Evolutionary conservation across 2,113 vertebrate genomes (phyloP).

Genomic region (Morone saxatilis): DNA sequence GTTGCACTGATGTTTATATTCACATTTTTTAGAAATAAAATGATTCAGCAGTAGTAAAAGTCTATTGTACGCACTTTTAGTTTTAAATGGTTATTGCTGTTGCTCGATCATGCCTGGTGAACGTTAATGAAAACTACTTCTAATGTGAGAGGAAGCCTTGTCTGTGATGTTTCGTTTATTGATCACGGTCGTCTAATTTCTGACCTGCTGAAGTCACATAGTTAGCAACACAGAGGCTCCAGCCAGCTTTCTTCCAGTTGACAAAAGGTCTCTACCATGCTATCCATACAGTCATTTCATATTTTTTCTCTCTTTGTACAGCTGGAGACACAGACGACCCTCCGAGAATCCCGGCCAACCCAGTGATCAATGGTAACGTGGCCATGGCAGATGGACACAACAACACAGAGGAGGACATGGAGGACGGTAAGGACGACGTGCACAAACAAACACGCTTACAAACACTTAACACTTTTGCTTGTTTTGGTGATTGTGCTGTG

Average conservation of each 20-base stretch:
- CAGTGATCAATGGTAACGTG: slow-evolving; percentile 98
- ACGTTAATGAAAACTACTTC: background rate
- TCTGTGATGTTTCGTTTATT: background rate
- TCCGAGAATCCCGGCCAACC: slow-evolving; percentile 97
- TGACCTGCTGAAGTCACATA: slow-evolving; percentile 1
- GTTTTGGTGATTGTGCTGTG: background rate
- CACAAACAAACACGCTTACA: background rate
- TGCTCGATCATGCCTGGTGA: too few species aligned
- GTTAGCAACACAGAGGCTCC: background rate
- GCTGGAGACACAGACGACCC: slow-evolving; percentile 98
- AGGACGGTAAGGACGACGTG: slow-evolving; percentile 90
- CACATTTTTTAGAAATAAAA: background rate
- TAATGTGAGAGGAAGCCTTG: background rate
- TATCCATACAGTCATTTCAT: background rate
- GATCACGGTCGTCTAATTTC: background rate
- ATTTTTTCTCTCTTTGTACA: slow-evolving; percentile 63
- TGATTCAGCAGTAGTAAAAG: background rate
- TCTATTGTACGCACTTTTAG: background rate
- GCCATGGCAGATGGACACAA: slow-evolving; percentile 98
- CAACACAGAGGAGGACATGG: slow-evolving; percentile 98
- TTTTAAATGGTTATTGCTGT: background rate
- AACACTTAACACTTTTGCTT: background rate
- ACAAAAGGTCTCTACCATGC: background rate
- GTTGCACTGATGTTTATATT: background rate
- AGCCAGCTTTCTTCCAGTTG: background rate